Evolutionary conservation across 2,113 vertebrate species (phyloP).

Genomic region (Mastomys natalensis): DNA sequence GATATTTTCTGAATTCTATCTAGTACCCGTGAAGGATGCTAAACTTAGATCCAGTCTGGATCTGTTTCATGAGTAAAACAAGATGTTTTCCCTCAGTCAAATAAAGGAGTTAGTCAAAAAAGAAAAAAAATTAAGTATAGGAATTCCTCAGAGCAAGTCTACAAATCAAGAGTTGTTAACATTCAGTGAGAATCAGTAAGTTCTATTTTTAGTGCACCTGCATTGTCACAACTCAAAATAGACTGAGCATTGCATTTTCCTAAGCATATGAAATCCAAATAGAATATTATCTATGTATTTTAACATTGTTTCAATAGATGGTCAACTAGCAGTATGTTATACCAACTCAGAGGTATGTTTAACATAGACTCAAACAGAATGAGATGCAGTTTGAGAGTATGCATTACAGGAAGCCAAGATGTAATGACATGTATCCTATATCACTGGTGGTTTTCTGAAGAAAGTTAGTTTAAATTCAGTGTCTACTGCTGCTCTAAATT

Average conservation of each 20-base stretch:
- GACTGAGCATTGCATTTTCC: neutral
- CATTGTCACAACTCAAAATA: conserved; percentile 25
- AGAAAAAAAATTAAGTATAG: neutral
- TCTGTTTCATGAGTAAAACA: neutral
- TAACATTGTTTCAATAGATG: neutral
- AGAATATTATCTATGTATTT: conserved; percentile 3
- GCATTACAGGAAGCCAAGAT: neutral
- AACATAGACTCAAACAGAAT: neutral
- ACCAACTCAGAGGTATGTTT: neutral
- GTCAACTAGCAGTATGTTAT: neutral
- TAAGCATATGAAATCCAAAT: neutral
- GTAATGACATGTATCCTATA: neutral
- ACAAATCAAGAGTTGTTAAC: neutral
- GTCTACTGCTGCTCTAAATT: conserved; percentile 70
- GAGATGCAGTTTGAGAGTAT: neutral
- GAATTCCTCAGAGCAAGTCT: neutral
- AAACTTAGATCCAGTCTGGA: neutral
- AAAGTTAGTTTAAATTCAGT: conserved; percentile 52
- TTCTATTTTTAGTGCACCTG: neutral
- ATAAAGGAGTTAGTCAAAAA: neutral
- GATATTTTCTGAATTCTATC: neutral
- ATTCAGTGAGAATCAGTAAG: neutral
- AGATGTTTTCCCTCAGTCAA: neutral
- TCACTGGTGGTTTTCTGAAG: conserved; percentile 51
- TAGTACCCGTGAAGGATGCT: neutral